phyloP scores from a whole-genome alignment of 2,888 invertebrate species.

The Drosophila parthenogenetica region DNA sequence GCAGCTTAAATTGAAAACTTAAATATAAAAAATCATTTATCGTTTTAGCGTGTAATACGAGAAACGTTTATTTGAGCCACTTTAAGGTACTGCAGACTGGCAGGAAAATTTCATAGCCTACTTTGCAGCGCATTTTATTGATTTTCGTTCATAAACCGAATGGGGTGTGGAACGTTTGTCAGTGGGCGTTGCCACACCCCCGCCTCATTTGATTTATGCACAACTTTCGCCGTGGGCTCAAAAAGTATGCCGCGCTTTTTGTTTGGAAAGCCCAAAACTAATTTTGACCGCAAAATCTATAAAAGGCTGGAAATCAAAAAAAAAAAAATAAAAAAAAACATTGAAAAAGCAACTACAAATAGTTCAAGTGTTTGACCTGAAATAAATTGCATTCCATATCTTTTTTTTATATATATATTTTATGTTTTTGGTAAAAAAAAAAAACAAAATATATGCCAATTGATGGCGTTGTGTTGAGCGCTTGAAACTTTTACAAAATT shows the following conservation, averaged over 20 bases:
- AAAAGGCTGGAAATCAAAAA: slow-evolving; percentile 18
- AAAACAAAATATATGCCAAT: slow-evolving; percentile 36
- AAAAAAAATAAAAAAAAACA: slow-evolving; percentile 24
- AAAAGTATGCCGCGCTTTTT: slow-evolving; percentile 48
- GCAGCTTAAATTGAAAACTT: slow-evolving; percentile 20
- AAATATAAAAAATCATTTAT: slow-evolving; percentile 15
- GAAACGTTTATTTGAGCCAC: slow-evolving; percentile 16
- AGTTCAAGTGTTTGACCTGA: slow-evolving; percentile 59
- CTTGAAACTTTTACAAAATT: slow-evolving; percentile 48
- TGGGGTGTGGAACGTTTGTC: neutral
- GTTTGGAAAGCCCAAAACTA: slow-evolving; percentile 29
- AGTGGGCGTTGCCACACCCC: slow-evolving; percentile 30
- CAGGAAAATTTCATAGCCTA: slow-evolving; percentile 29
- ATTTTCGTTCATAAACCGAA: slow-evolving; percentile 41
- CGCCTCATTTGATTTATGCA: slow-evolving; percentile 59
- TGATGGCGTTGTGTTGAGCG: slow-evolving; percentile 35
- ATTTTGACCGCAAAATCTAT: slow-evolving; percentile 65
- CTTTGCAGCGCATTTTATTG: slow-evolving; percentile 41
- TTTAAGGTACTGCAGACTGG: slow-evolving; percentile 36
- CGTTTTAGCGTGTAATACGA: slow-evolving; percentile 1
- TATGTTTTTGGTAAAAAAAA: slow-evolving; percentile 34
- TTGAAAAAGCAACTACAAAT: slow-evolving; percentile 23
- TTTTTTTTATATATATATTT: slow-evolving; percentile 43
- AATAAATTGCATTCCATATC: slow-evolving; percentile 38
- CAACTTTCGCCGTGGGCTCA: slow-evolving; percentile 48